These are phyloP conservation scores for Metopia argyrocephala DNA, from an alignment of 2,888 invertebrate genomes.

Conservation along the genomic window DNA sequence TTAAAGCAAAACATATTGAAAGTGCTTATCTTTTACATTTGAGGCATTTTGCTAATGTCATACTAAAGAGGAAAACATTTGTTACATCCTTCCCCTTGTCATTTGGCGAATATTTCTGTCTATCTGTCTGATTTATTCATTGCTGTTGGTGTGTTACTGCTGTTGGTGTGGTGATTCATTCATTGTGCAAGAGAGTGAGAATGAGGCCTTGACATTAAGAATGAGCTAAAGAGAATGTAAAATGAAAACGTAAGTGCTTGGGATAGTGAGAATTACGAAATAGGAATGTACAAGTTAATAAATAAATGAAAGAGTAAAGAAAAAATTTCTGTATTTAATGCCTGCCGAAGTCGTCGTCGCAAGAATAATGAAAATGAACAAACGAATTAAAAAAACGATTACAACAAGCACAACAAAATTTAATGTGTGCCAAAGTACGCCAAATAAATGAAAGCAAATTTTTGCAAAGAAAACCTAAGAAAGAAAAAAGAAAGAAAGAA, in stretches of 20 bases:
- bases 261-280: constrained; percentile 61
- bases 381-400: constrained; percentile 1
- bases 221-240: constrained; percentile 34
- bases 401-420: background rate
- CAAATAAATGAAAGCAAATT: constrained; percentile 38
- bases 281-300: constrained; percentile 48
- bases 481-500: constrained; percentile 19
- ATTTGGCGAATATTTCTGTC: too few relatives aligned
- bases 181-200: constrained; percentile 49
- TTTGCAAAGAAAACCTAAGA: constrained; percentile 19
- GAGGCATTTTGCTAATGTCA: constrained; percentile 20
- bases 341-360: too few relatives aligned
- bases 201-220: constrained; percentile 60
- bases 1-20: too few relatives aligned
- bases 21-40: too few relatives aligned
- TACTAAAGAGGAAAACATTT: constrained; percentile 6
- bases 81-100: background rate
- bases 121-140: too few relatives aligned
- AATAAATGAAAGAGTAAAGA: background rate
- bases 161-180: constrained; percentile 49
- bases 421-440: constrained; percentile 44
- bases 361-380: constrained; percentile 26
- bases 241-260: constrained; percentile 58
- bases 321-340: background rate
- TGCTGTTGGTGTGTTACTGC: constrained; percentile 5